A percentile compares a stretch with the other conserved stretches of the same genome.
phyloP scores from a whole-genome alignment of 2,113 vertebrate species.

The Oryctolagus cuniculus region DNA sequence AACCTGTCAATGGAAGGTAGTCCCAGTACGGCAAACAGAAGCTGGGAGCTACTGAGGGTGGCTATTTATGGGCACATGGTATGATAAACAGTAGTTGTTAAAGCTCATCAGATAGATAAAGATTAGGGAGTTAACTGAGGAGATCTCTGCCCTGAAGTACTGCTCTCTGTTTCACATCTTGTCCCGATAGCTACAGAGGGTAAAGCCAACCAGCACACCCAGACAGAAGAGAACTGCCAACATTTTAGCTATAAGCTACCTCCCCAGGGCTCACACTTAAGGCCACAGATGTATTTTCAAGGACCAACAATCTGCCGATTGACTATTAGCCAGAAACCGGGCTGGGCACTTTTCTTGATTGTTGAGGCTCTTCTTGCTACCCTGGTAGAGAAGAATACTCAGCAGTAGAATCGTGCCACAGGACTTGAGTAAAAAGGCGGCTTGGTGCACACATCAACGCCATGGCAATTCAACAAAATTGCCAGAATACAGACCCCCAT shows the following conservation, averaged over 20 bases:
- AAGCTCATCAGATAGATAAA: background rate
- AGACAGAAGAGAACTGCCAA: background rate
- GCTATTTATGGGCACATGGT: background rate
- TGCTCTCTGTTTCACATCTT: background rate
- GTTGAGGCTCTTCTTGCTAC: background rate
- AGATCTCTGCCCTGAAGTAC: background rate
- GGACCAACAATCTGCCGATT: background rate
- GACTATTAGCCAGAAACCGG: background rate
- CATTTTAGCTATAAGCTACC: background rate
- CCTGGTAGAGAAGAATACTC: background rate
- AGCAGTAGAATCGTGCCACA: conserved; percentile 44
- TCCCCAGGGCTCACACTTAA: background rate
- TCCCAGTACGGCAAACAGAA: background rate
- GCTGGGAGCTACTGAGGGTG: background rate
- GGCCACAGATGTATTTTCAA: conserved; percentile 26
- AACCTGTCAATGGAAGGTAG: background rate
- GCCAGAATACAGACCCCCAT: background rate
- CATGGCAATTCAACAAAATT: background rate
- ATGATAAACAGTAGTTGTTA: conserved; percentile 8
- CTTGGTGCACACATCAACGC: background rate
- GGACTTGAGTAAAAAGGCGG: background rate
- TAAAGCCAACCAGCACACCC: background rate
- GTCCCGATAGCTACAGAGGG: background rate
- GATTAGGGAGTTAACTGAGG: background rate
- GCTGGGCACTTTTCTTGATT: background rate